These are phyloP conservation scores for Nemapogon koenigi DNA, from an alignment of 2,888 invertebrate genomes.

Conservation along the genomic window DNA sequence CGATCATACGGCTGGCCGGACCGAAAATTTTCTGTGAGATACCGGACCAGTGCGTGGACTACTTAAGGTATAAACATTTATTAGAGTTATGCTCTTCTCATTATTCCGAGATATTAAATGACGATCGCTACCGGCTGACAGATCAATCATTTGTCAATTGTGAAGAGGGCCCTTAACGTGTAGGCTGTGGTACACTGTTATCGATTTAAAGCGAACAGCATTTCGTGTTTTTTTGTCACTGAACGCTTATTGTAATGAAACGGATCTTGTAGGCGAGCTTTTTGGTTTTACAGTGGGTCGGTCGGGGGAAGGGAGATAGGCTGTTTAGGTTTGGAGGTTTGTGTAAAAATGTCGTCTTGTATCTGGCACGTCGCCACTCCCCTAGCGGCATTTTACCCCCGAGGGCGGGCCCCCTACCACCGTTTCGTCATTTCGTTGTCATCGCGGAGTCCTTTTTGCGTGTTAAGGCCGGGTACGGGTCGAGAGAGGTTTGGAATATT, in stretches of 20 bases:
- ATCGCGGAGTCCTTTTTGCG: slow-evolving; percentile 45
- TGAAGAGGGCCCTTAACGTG: slow-evolving; percentile 35
- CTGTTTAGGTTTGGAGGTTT: slow-evolving; percentile 31
- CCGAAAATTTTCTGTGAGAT: no score
- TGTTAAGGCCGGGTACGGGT: slow-evolving; percentile 17
- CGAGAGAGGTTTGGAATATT: no score
- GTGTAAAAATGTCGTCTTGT: slow-evolving; percentile 61
- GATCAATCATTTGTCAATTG: no score
- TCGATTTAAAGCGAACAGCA: slow-evolving; percentile 57
- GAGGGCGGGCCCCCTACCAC: slow-evolving; percentile 41
- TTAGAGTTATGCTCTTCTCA: no score
- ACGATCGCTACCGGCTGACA: no score
- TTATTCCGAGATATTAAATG: no score
- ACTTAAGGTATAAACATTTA: no score
- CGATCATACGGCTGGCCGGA: no score
- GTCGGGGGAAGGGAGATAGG: slow-evolving; percentile 26
- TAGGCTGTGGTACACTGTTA: slow-evolving; percentile 50
- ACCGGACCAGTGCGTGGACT: no score
- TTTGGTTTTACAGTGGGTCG: slow-evolving; percentile 18
- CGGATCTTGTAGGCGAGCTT: slow-evolving; percentile 14
- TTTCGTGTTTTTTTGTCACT: slow-evolving; percentile 29
- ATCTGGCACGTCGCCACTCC: slow-evolving; percentile 49
- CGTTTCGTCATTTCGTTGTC: slow-evolving; percentile 61
- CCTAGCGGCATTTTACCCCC: slow-evolving; percentile 53
- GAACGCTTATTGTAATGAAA: no score